Conservation (phyloP, 2,113 vertebrate species). For the Trematomus loennbergii region DNA sequence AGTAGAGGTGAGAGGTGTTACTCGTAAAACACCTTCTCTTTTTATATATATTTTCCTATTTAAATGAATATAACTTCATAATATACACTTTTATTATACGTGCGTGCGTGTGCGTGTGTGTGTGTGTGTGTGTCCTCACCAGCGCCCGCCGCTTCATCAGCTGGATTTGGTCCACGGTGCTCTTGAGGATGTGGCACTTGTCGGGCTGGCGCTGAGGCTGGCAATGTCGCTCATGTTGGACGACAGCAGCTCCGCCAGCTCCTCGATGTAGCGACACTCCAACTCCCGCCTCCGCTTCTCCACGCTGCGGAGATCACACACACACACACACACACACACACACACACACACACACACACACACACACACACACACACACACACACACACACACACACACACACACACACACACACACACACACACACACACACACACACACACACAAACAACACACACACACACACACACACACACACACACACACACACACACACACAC, state of each 20-base stretch:
- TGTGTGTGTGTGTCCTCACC: slow-evolving; percentile 76
- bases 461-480: not conserved
- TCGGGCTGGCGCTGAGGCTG: slow-evolving; percentile 92
- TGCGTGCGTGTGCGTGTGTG: slow-evolving; percentile 15
- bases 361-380: too few relatives aligned
- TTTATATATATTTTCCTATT: too few relatives aligned
- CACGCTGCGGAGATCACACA: slow-evolving; percentile 77
- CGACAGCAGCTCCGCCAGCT: slow-evolving; percentile 94
- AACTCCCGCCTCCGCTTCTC: slow-evolving; percentile 95
- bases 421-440: not conserved
- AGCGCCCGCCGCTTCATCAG: slow-evolving; percentile 93
- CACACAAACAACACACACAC: not conserved
- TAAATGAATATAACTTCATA: too few relatives aligned
- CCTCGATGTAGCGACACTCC: slow-evolving; percentile 94
- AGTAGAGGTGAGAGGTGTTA: too few relatives aligned
- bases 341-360: not conserved
- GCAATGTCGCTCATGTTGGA: slow-evolving; percentile 95
- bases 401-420: not conserved
- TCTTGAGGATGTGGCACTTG: slow-evolving; percentile 96
- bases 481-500: not conserved
- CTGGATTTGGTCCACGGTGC: slow-evolving; percentile 96
- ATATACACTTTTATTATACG: too few relatives aligned
- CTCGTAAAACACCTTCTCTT: too few relatives aligned
- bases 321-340: not conserved
- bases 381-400: too few relatives aligned